Conservation (phyloP, 1,140 invertebrate species). For the Plectus sambesii region DNA sequence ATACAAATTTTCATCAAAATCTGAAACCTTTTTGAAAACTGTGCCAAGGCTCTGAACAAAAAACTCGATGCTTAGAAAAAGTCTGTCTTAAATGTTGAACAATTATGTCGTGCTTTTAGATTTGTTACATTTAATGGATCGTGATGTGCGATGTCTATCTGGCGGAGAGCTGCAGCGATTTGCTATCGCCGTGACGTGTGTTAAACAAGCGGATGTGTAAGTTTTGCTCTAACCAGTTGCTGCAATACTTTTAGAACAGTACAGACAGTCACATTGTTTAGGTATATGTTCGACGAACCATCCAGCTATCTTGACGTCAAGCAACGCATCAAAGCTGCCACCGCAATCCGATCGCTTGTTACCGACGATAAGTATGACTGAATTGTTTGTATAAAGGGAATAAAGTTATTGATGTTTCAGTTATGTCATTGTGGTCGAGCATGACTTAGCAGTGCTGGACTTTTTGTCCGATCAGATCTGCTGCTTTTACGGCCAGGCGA, state of each 20-base stretch:
- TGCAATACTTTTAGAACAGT: no score
- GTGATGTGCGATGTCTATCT: slow-evolving; percentile 78
- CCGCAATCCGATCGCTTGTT: slow-evolving; percentile 79
- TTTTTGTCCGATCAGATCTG: slow-evolving; percentile 99
- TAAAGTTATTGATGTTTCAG: no score
- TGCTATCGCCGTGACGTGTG: slow-evolving; percentile 95
- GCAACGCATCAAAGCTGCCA: slow-evolving; percentile 89
- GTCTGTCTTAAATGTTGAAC: no score
- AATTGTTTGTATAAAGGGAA: no score
- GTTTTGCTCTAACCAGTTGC: no score
- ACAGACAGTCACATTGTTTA: no score
- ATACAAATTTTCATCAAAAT: no score
- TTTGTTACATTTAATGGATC: slow-evolving; percentile 70
- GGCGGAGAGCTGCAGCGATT: slow-evolving; percentile 97
- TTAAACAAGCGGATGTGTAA: slow-evolving; percentile 96
- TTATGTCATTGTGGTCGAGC: slow-evolving; percentile 98
- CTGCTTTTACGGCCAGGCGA: slow-evolving; percentile 92
- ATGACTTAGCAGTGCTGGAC: slow-evolving; percentile 95
- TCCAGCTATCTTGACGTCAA: slow-evolving; percentile 98
- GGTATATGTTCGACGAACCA: slow-evolving; percentile 99
- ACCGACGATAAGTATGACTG: slow-evolving; percentile 81
- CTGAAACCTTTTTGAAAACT: no score
- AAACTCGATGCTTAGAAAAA: no score
- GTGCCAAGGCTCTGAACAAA: no score
- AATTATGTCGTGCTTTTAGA: slow-evolving; percentile 57